Base-by-base conservation (phyloP, 2,113 vertebrate species). In the Pelecanus crispus region DNA sequence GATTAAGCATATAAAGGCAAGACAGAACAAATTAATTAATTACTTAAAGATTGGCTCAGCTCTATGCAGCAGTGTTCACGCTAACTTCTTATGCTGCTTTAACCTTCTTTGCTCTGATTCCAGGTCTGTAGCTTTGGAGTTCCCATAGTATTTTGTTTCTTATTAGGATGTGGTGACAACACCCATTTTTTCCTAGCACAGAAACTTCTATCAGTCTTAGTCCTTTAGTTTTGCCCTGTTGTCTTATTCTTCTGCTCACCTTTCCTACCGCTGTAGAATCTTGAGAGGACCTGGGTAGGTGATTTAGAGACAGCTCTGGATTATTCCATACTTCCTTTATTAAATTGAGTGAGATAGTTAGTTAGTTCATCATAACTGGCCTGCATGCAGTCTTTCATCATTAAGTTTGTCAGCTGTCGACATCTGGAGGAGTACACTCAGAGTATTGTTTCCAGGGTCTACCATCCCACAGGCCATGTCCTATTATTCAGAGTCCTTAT, bases 21-120 rank as follows among this genome's bases (percentile, higher is more conserved):
- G 83, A 83, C 36, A 91, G 74, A 91, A 70, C 81, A 17, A 95
- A 92, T 74, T 61, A 91, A 65, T 87, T 88, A 86, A 63, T 86
- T 94, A 71, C 70, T 84, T 91, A 91, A 96, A 92, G 83, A 88
- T 82, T 91, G 94, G 31, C 53, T 81, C 45, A 82, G 36, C 53
- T 92, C 52, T 58, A 13, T 68, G 31, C 58, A 91, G 34, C 66
- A 82, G 34, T 32, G 36, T 72, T 84, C 78, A 50, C 28, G 44
- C 34, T 91, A 86, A 75, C 68, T 86, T 93, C 79, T 78, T 81
- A n/a, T 0, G 4, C n/a, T 56, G 9, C 67, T 91, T 79, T 91
- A 92, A 89, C n/a, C 40, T 71, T 67, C 34, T 83, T 52, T 78
- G 34, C 36, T 87, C 80, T 53, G 52, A 92, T 73, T 87, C 45